Evolutionary conservation across 2,797 vertebrate species (phyloP).

Genomic region (Scomberomorus guttatus): DNA sequence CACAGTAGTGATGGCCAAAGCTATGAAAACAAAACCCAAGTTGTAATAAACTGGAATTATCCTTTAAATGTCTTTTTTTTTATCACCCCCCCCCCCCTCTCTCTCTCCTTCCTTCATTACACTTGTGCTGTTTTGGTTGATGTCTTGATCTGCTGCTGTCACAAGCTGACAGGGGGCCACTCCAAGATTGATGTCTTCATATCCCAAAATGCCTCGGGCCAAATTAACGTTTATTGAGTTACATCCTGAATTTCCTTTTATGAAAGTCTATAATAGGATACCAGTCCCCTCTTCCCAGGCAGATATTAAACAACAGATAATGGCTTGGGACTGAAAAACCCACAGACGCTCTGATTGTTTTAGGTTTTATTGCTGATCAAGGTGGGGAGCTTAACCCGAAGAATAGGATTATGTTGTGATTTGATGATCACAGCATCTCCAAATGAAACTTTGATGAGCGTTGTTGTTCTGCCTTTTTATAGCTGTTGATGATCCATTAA

Average conservation of each 20-base stretch:
- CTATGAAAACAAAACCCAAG: too few species aligned
- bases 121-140: conserved; percentile 37
- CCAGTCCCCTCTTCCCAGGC: conserved; percentile 3
- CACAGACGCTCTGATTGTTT: conserved; percentile 35
- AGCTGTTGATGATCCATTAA: conserved; percentile 51
- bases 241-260: conserved; percentile 65
- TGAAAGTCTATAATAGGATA: conserved; percentile 65
- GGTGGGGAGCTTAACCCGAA: conserved; percentile 22
- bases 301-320: conserved; percentile 58
- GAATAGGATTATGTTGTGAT: conserved; percentile 43
- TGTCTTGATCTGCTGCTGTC: conserved; percentile 54
- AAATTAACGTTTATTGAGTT: conserved; percentile 77
- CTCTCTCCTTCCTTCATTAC: conserved; percentile 26
- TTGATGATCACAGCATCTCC: conserved; percentile 39
- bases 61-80: neutral
- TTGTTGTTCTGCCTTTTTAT: conserved; percentile 34
- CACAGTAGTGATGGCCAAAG: conserved; percentile 3
- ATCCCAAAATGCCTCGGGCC: conserved; percentile 67
- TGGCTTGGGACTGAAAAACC: conserved; percentile 23
- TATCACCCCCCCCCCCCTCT: neutral
- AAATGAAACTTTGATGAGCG: conserved; percentile 66
- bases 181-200: conserved; percentile 78
- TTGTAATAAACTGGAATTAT: conserved; percentile 20
- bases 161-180: conserved; percentile 18
- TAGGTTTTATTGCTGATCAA: conserved; percentile 48